Evolutionary conservation across 2,888 invertebrate species (phyloP).

Genomic region (Cosmorhoe ocellata): DNA sequence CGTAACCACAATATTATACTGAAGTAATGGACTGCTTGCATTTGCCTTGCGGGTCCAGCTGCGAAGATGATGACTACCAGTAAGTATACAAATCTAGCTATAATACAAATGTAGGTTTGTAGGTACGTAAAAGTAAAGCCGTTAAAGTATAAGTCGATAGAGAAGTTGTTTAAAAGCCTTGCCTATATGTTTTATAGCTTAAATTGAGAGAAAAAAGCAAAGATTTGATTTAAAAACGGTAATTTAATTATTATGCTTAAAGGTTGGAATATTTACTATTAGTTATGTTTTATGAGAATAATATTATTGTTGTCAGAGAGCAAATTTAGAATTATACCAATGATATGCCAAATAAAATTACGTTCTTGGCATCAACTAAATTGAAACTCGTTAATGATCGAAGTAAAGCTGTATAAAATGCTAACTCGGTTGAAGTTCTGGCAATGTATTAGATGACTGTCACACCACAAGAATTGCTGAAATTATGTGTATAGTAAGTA

Average conservation of each 20-base stretch:
- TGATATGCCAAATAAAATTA: constrained; percentile 19
- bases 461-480: constrained; percentile 1
- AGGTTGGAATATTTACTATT: no score
- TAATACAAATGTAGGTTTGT: no score
- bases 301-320: not conserved
- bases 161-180: no score
- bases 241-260: no score
- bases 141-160: no score
- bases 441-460: constrained; percentile 6
- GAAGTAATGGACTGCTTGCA: not conserved
- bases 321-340: not conserved
- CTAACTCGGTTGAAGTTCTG: constrained; percentile 10
- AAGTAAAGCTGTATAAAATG: constrained; percentile 2
- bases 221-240: no score
- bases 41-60: not conserved
- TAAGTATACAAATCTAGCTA: no score
- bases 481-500: not conserved
- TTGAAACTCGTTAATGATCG: constrained; percentile 7
- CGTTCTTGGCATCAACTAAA: constrained; percentile 22
- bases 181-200: no score
- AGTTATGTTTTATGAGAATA: no score
- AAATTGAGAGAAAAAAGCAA: no score
- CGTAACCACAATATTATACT: constrained; percentile 1
- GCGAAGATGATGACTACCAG: no score
- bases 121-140: no score